Evolutionary conservation across 1,140 invertebrate genomes (phyloP).

Genomic region (Pseudoatta argentina): DNA sequence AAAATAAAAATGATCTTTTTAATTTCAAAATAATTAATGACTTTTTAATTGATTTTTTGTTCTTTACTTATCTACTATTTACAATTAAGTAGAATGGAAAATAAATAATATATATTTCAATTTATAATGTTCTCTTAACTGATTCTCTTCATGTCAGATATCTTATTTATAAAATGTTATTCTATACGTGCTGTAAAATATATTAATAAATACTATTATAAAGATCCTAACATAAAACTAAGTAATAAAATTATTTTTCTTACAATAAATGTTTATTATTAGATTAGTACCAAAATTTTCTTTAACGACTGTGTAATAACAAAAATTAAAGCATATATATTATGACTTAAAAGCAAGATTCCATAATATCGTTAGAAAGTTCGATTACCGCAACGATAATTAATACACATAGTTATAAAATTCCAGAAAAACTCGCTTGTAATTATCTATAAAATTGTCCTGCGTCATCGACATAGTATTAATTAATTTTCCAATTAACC

Average conservation of each 20-base stretch:
- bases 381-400: conserved; percentile 44
- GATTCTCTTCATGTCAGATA: neutral
- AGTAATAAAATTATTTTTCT: neutral
- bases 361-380: conserved; percentile 9
- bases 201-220: neutral
- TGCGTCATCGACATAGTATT: neutral
- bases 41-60: neutral
- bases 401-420: conserved; percentile 45
- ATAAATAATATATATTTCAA: neutral
- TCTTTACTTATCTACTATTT: neutral
- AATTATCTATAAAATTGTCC: conserved; percentile 42
- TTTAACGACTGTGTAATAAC: neutral
- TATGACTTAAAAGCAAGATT: neutral
- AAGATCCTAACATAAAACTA: neutral
- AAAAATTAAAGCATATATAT: neutral
- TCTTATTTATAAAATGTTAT: neutral
- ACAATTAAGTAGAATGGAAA: neutral
- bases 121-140: neutral
- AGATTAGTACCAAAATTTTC: neutral
- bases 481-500: conserved; percentile 51
- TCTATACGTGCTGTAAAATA: neutral
- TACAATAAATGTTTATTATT: neutral
- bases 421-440: conserved; percentile 30
- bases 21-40: neutral
- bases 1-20: neutral